Conservation (phyloP, 2,113 vertebrate species). For the Cinclus cinclus region DNA sequence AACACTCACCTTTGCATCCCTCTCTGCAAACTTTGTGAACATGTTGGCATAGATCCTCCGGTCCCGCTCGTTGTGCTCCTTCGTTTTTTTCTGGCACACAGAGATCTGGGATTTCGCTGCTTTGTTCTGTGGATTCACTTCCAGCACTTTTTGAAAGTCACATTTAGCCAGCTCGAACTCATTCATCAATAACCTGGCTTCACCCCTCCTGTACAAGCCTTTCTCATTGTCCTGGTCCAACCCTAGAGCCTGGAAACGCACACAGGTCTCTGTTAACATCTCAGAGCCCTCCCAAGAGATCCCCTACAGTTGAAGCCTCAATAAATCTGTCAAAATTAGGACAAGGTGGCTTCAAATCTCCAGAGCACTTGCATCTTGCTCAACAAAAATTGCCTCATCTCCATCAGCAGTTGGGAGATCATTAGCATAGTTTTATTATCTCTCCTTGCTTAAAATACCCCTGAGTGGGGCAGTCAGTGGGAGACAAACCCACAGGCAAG, state of each 20-base stretch:
- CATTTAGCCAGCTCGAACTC: slow-evolving; percentile 87
- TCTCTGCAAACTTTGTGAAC: slow-evolving; percentile 95
- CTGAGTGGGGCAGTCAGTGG: background rate
- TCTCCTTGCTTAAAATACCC: background rate
- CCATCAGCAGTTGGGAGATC: background rate
- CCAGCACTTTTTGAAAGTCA: slow-evolving; percentile 89
- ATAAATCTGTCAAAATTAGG: background rate
- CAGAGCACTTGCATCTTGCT: background rate
- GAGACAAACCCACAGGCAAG: background rate
- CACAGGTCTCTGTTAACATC: background rate
- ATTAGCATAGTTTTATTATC: background rate
- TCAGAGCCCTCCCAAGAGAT: background rate
- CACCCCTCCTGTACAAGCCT: slow-evolving; percentile 88
- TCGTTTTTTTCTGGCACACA: slow-evolving; percentile 87
- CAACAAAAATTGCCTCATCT: background rate
- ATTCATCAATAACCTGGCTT: slow-evolving; percentile 87
- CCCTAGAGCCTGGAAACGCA: slow-evolving; percentile 82
- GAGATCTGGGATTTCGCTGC: slow-evolving; percentile 86
- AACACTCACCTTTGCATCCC: slow-evolving; percentile 84
- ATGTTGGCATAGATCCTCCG: slow-evolving; percentile 94
- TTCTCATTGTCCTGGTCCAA: slow-evolving; percentile 90
- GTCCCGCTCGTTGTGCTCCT: slow-evolving; percentile 91
- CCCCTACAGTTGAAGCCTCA: background rate
- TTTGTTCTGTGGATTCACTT: slow-evolving; percentile 88
- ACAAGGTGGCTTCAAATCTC: background rate